Base-by-base conservation (phyloP, 2,888 invertebrate species). In the Stenurella melanura region DNA sequence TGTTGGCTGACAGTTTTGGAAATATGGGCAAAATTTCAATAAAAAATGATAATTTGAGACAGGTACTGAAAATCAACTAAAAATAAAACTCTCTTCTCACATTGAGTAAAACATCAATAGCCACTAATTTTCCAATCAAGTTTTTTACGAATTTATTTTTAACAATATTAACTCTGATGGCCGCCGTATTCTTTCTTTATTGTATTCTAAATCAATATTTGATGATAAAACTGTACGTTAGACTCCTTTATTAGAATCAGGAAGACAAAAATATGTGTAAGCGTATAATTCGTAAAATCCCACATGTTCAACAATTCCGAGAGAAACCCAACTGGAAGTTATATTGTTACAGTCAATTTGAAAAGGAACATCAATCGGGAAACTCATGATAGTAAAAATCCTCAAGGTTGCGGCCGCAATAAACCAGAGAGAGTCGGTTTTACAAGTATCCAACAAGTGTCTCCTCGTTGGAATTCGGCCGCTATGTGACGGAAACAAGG, bases 391-490 rank as follows among this genome's bases (percentile, higher is more conserved):
- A 70, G 76, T 80, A 75, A 77, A 80, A 80, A 77, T 77, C 68
- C 69, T 63, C 80, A 80, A 83, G 81, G 81, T 81, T 82, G 82
- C 79, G 80, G 82, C 83, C 78, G 75, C 82, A 78, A 80, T 80
- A 81, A 80, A 80, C 79, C 77, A 73, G 79, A 73, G 75, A 78
- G 79, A 79, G 78, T 80, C 79, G 79, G 80, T 76, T 83, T 83
- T 81, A 81, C 83, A 81, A 80, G 79, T 74, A 77, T 73, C 83
- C 85, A 83, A 85, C 84, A 84, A 84, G 83, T 83, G 83, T 83
- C 80, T 82, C 78, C 78, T 74, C 73, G 74, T 74, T 74, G 71
- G 60, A 72, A 72, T 72, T 72, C 50, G 72, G 61, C 54, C 72
- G 61, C 63, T 60, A 19, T 72, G 72, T 63, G 72, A 72, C 63